A percentile compares a stretch with the other conserved stretches of the same genome.
These are phyloP conservation scores for Anoncus sp. DNA, from an alignment of 2,888 invertebrate genomes.

Conservation along the genomic window DNA sequence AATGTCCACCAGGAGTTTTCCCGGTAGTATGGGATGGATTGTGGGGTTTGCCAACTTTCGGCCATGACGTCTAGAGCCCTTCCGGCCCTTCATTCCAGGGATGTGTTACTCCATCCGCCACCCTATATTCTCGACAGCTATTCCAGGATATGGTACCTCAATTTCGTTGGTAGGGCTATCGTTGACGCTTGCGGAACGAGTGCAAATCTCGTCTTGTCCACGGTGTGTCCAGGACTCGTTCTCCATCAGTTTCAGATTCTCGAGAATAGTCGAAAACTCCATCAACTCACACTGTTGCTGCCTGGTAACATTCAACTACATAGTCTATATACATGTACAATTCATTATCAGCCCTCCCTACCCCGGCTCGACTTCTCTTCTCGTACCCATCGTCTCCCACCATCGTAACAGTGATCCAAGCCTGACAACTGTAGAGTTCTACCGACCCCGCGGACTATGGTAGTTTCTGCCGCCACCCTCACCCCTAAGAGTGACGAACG, in stretches of 20 bases:
- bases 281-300: slow-evolving; percentile 53
- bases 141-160: slow-evolving; percentile 27
- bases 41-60: slow-evolving; percentile 64
- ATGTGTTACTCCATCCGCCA: slow-evolving; percentile 15
- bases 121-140: background rate
- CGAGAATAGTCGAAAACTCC: slow-evolving; percentile 61
- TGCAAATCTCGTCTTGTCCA: slow-evolving; percentile 43
- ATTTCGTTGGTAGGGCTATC: slow-evolving; percentile 26
- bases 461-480: slow-evolving; percentile 2
- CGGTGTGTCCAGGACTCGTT: background rate
- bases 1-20: slow-evolving; percentile 48
- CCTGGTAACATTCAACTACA: slow-evolving; percentile 45
- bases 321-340: background rate
- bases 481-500: slow-evolving; percentile 60
- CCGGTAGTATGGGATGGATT: slow-evolving; percentile 33
- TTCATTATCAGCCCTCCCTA: too few species aligned
- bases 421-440: slow-evolving; percentile 49
- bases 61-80: slow-evolving; percentile 51
- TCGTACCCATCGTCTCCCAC: slow-evolving; percentile 22
- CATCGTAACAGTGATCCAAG: slow-evolving; percentile 9
- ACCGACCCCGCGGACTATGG: too few species aligned
- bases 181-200: slow-evolving; percentile 30
- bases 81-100: slow-evolving; percentile 47
- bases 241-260: slow-evolving; percentile 46
- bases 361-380: slow-evolving; percentile 11